Conservation (phyloP, 2,888 invertebrate genomes). For the Drosophila imparisetae region DNA sequence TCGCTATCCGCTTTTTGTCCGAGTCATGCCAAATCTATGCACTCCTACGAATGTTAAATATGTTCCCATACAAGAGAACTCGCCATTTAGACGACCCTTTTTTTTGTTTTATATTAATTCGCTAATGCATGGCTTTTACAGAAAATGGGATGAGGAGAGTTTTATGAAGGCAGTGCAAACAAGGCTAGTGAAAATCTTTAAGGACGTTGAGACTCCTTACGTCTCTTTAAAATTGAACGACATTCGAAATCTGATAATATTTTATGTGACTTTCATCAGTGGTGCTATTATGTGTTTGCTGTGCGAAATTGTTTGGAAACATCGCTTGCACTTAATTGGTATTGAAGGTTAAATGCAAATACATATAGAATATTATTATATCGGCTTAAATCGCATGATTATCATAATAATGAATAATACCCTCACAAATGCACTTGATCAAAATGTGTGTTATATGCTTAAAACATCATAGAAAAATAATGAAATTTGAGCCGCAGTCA, state of each 20-base stretch:
- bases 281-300: slow-evolving; percentile 15
- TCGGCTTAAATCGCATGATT: background rate
- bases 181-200: background rate
- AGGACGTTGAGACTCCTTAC: background rate
- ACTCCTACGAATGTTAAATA: slow-evolving; percentile 23
- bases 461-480: background rate
- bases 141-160: background rate
- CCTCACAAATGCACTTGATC: background rate
- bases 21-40: slow-evolving; percentile 28
- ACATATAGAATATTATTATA: background rate
- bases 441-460: background rate
- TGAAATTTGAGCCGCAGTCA: background rate
- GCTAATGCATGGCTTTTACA: slow-evolving; percentile 16
- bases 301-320: slow-evolving; percentile 39
- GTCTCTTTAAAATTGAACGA: slow-evolving; percentile 13
- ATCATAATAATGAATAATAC: background rate
- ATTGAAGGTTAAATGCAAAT: background rate
- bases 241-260: background rate
- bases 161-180: background rate
- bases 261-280: background rate
- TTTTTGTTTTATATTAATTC: background rate
- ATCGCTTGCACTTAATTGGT: background rate
- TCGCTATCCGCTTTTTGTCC: slow-evolving; percentile 23
- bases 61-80: slow-evolving; percentile 51
- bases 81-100: slow-evolving; percentile 43